Percentiles rank a stretch among this genome's conserved stretches.
These are phyloP conservation scores for Thunnus thynnus DNA, from an alignment of 2,113 vertebrate genomes.

Conservation along the genomic window DNA sequence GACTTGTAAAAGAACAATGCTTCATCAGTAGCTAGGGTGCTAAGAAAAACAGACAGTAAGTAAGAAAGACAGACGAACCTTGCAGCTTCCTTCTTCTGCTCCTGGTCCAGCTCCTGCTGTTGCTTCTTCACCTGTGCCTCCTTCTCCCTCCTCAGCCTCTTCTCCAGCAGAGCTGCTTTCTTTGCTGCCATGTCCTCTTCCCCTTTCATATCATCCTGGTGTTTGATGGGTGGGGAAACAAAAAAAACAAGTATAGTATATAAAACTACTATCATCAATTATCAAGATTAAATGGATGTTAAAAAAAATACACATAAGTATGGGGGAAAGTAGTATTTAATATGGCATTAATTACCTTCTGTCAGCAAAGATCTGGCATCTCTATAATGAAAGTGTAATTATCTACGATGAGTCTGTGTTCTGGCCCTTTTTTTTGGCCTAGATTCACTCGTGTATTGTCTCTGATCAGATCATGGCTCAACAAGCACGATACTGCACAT, in stretches of 20 bases:
- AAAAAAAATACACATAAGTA: neutral
- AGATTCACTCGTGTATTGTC: constrained; percentile 44
- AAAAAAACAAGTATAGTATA: neutral
- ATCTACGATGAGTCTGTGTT: constrained; percentile 10
- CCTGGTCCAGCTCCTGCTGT: constrained; percentile 93
- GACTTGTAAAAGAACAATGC: neutral
- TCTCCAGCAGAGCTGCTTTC: constrained; percentile 94
- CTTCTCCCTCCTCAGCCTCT: constrained; percentile 92
- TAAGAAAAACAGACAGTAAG: neutral
- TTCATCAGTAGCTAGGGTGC: neutral
- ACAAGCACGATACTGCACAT: constrained; percentile 34
- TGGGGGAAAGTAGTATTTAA: neutral
- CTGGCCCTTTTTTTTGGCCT: constrained; percentile 19
- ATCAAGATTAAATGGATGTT: neutral
- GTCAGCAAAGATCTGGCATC: neutral
- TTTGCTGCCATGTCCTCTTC: constrained; percentile 96
- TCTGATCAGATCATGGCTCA: constrained; percentile 56
- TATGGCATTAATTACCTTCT: neutral
- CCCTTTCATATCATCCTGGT: constrained; percentile 94
- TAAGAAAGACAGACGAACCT: constrained; percentile 80
- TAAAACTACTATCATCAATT: too few species aligned
- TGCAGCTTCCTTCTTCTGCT: constrained; percentile 92
- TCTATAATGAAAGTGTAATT: constrained; percentile 27
- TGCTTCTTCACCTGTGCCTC: constrained; percentile 92
- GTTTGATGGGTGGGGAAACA: neutral